phyloP scores from a whole-genome alignment of 2,113 vertebrate species.

The Hypanus sabinus region DNA sequence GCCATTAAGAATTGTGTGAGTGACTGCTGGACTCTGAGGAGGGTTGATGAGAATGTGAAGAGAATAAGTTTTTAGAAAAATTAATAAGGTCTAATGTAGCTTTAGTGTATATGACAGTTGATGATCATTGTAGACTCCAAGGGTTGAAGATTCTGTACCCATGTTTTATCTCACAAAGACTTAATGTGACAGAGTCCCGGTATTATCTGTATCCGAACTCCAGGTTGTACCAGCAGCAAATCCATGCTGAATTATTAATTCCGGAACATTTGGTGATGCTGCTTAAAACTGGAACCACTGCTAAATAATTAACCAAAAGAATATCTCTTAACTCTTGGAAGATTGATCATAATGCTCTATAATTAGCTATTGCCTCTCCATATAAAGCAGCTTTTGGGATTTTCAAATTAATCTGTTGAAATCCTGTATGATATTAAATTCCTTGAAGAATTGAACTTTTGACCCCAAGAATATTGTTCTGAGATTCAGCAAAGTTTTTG shows the following conservation, averaged over 20 bases:
- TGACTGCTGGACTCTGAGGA: too few species aligned
- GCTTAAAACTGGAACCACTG: not conserved
- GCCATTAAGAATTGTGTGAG: too few species aligned
- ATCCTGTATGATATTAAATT: constrained; percentile 25
- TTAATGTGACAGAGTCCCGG: not conserved
- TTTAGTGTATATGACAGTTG: too few species aligned
- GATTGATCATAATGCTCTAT: constrained; percentile 11
- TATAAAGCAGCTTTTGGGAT: not conserved
- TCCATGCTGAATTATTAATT: not conserved
- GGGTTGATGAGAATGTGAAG: too few species aligned
- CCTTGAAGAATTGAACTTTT: not conserved
- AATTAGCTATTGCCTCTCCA: not conserved
- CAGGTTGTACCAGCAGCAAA: not conserved
- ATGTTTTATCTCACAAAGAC: not conserved
- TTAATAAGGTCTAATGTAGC: too few species aligned
- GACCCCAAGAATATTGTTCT: not conserved
- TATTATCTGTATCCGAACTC: not conserved
- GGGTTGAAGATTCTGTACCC: too few species aligned
- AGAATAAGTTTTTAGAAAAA: too few species aligned
- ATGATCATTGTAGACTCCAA: too few species aligned
- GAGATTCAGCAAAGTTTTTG: not conserved
- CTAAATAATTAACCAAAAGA: constrained; percentile 7
- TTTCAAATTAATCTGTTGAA: constrained; percentile 15
- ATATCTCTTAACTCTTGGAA: not conserved
- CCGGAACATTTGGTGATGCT: not conserved